Evolutionary conservation across 2,797 vertebrate species (phyloP).

Genomic region (Mus minutoides): DNA sequence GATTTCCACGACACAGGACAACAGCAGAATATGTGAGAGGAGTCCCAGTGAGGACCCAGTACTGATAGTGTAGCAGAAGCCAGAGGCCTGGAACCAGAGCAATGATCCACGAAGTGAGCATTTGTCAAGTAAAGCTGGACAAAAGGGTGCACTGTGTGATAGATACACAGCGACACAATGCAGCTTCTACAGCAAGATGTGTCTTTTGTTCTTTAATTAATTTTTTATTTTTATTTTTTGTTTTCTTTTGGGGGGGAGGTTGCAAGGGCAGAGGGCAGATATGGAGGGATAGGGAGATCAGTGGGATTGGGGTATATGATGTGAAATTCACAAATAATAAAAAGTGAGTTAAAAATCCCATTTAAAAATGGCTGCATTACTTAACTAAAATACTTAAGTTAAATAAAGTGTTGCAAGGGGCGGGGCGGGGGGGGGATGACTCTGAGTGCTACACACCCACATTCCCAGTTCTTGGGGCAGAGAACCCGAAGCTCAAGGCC

Average conservation of each 20-base stretch:
- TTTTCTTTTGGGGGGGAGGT: not conserved
- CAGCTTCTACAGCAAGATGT: not conserved
- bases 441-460: not conserved
- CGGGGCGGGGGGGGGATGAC: too few species aligned
- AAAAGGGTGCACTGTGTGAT: not conserved
- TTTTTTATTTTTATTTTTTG: not conserved
- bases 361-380: constrained; percentile 63
- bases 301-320: not conserved
- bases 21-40: not conserved
- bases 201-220: not conserved
- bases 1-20: not conserved
- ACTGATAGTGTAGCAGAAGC: not conserved
- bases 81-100: not conserved
- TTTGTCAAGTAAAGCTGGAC: not conserved
- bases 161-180: not conserved
- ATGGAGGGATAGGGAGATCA: not conserved
- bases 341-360: not conserved
- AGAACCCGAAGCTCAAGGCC: not conserved
- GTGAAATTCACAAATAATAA: not conserved
- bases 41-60: not conserved
- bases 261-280: not conserved
- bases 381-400: constrained; percentile 78
- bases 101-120: not conserved
- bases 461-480: not conserved
- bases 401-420: not conserved